Conservation (phyloP, 2,797 vertebrate genomes). For the Columba guinea region DNA sequence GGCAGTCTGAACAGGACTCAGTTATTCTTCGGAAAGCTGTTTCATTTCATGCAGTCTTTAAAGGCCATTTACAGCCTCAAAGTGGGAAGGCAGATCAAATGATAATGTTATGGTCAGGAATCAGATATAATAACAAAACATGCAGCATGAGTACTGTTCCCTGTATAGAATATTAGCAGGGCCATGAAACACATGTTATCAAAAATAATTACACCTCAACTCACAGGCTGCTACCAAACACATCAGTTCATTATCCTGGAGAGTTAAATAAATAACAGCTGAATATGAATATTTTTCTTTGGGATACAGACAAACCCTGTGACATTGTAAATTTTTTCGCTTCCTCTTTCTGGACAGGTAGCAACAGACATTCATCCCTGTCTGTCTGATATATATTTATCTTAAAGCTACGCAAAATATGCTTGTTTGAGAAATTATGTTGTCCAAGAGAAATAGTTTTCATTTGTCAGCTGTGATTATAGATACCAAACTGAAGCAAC, state of each 20-base stretch:
- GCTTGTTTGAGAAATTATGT: background rate
- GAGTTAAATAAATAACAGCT: background rate
- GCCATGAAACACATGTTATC: background rate
- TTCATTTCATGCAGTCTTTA: background rate
- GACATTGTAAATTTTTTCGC: background rate
- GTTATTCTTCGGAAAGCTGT: background rate
- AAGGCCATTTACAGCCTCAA: background rate
- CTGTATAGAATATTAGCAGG: background rate
- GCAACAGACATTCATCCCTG: background rate
- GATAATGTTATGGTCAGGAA: background rate
- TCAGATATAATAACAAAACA: background rate
- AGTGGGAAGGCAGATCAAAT: background rate
- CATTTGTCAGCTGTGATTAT: background rate
- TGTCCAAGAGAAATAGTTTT: background rate
- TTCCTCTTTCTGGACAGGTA: background rate
- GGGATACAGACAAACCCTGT: background rate
- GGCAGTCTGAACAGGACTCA: background rate
- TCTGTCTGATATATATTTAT: background rate
- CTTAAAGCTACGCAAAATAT: background rate
- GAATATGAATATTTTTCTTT: background rate
- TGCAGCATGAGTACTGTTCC: background rate
- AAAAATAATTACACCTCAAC: background rate
- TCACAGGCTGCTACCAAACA: background rate
- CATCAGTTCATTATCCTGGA: background rate
- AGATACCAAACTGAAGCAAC: background rate